Evolutionary conservation across 2,113 vertebrate species (phyloP), one percentile per base, ranked within the genome.

Genomic region (Hiodon tergisus): DNA sequence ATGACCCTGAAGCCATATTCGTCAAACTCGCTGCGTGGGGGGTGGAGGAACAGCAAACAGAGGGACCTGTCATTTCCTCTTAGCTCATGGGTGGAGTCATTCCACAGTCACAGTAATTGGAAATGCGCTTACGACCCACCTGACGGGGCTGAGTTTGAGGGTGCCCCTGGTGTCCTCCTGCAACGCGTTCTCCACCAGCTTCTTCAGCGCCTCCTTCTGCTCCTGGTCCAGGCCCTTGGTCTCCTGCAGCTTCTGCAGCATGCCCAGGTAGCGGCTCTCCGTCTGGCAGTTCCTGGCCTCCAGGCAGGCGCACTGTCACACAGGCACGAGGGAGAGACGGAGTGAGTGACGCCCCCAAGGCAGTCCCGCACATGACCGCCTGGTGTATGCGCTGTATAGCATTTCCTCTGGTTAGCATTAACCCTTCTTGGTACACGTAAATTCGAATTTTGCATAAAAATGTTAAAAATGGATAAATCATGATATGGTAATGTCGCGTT

Each of bases 1-100:
- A 95, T 81, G 3, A 93, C 91, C 86, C 91, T 92, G 82, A 99
- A 99, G 52, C 97, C 97, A 0, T 98, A 99, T 2, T 94, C 91
- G 0, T 98, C 96, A 0, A 94, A 91, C 63, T 95, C 92, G 1
- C 96, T 98, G 85, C 50, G 68, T 55, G n/a, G 5, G 31, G 59
- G 13, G 59, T 4, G n/a, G 10, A 53, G 16, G 50, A 54, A 55
- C n/a, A 6, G 14, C 4, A 83, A 74, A 78, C 51, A 6, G 53
- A 14, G n/a, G 13, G 48, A 52, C 16, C 3, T 17, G 50, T 63
- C 62, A 65, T 65, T 65, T 65, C 62, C n/a, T 65, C 62, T 57
- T 2, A 57, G 6, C 11, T 2, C 11, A 31, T 31, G 31, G 31
- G 31, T 31, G 31, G 31, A 31, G 31, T 31, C 31, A 31, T 31